Evolutionary conservation across 2,797 vertebrate genomes (phyloP).

Genomic region (Labeo calbasu): DNA sequence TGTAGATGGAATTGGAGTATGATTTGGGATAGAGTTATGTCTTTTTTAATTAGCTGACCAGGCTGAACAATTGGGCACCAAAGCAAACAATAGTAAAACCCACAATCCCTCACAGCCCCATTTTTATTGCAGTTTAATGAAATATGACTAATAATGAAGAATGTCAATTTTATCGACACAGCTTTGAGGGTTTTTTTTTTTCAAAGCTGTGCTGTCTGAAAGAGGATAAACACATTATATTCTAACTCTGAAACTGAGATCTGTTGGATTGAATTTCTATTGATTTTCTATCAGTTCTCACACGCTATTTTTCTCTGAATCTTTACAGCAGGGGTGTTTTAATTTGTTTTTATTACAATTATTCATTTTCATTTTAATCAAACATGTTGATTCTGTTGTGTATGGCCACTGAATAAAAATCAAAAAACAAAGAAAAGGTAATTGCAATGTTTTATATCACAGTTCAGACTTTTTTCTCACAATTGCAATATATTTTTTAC

Average conservation of each 20-base stretch:
- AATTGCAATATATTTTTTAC: no score
- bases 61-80: neutral
- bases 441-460: no score
- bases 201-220: neutral
- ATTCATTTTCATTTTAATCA: no score
- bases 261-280: neutral
- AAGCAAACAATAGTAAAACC: neutral
- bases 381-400: no score
- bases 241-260: neutral
- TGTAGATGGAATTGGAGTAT: neutral
- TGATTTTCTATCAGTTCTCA: neutral
- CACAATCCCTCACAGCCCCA: neutral
- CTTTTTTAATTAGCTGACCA: neutral
- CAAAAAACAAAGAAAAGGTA: no score
- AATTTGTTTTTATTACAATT: no score
- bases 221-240: neutral
- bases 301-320: neutral
- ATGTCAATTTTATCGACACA: neutral
- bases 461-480: no score
- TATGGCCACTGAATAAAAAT: no score
- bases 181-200: neutral
- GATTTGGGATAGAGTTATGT: neutral
- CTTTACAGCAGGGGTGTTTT: neutral
- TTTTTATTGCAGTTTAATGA: neutral
- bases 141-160: neutral